Conservation (phyloP, 2,888 invertebrate species). For the Ophion ellenae region DNA sequence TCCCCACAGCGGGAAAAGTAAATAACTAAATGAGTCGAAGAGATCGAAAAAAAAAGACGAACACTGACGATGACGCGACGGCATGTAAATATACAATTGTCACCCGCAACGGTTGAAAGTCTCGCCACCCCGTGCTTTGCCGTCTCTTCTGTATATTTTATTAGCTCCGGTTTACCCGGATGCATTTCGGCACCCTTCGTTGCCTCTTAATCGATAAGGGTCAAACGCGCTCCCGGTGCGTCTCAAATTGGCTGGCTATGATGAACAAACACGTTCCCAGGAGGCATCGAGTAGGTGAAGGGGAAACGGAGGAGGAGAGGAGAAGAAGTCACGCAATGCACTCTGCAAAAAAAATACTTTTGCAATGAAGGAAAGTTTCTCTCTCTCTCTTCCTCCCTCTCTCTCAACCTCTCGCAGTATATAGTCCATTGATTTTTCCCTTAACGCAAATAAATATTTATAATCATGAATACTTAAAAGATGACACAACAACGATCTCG, state of each 20-base stretch:
- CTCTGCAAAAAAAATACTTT: neutral
- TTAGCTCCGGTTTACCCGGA: slow-evolving; percentile 32
- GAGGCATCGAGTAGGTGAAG: slow-evolving; percentile 15
- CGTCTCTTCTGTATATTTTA: slow-evolving; percentile 24
- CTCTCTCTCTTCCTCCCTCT: neutral
- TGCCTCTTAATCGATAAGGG: slow-evolving; percentile 50
- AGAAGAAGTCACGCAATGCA: slow-evolving; percentile 38
- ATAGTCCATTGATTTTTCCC: slow-evolving; percentile 24
- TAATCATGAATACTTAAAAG: neutral
- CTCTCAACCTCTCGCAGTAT: neutral
- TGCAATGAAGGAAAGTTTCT: neutral
- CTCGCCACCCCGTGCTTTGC: slow-evolving; percentile 5
- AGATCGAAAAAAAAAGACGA: too few relatives aligned
- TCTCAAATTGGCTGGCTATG: slow-evolving; percentile 42
- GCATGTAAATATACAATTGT: slow-evolving; percentile 39
- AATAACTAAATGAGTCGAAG: too few relatives aligned
- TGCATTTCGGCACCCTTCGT: slow-evolving; percentile 52
- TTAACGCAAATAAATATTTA: slow-evolving; percentile 18
- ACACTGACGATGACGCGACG: too few relatives aligned
- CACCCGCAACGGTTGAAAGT: slow-evolving; percentile 42
- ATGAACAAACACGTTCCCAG: slow-evolving; percentile 10
- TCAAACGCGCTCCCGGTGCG: slow-evolving; percentile 38
- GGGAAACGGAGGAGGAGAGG: slow-evolving; percentile 47
- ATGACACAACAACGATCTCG: neutral
- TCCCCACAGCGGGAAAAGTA: slow-evolving; percentile 57